A percentile compares a stretch with the other conserved stretches of the same genome.
Conservation (phyloP, 2,888 invertebrate species). For the Yponomeuta sedellus region DNA sequence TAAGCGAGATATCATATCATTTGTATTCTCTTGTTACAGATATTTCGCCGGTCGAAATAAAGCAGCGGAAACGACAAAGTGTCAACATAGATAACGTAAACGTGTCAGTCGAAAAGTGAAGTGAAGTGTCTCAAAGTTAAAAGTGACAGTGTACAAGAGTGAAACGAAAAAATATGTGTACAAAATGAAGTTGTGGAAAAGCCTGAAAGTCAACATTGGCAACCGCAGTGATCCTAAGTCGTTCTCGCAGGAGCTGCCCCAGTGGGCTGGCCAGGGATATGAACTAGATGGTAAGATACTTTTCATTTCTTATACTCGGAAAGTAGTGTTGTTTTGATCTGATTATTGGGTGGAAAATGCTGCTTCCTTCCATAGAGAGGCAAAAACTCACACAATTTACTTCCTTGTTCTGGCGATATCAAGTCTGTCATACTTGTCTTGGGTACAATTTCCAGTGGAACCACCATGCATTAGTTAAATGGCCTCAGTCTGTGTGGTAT, state of each 20-base stretch:
- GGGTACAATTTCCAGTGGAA: no score
- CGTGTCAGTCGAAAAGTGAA: background rate
- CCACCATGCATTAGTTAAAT: no score
- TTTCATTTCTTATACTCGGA: no score
- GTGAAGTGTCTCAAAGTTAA: background rate
- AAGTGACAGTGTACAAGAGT: constrained; percentile 26
- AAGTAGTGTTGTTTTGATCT: no score
- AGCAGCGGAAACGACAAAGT: background rate
- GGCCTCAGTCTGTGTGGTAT: no score
- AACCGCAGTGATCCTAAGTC: constrained; percentile 58
- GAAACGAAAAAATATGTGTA: constrained; percentile 49
- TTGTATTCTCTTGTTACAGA: constrained; percentile 6
- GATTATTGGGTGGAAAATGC: no score
- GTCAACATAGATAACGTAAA: background rate
- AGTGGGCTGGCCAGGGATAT: constrained; percentile 66
- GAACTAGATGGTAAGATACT: constrained; percentile 59
- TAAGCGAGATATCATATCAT: no score
- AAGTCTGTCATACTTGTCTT: no score
- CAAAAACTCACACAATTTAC: no score
- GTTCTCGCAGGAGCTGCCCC: constrained; percentile 57
- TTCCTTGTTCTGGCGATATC: no score
- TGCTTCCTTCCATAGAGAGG: no score
- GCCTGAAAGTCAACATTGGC: constrained; percentile 69
- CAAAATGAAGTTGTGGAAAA: constrained; percentile 74
- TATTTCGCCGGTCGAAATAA: background rate